Conservation (phyloP, 2,888 invertebrate species). For the Orthosia incerta region DNA sequence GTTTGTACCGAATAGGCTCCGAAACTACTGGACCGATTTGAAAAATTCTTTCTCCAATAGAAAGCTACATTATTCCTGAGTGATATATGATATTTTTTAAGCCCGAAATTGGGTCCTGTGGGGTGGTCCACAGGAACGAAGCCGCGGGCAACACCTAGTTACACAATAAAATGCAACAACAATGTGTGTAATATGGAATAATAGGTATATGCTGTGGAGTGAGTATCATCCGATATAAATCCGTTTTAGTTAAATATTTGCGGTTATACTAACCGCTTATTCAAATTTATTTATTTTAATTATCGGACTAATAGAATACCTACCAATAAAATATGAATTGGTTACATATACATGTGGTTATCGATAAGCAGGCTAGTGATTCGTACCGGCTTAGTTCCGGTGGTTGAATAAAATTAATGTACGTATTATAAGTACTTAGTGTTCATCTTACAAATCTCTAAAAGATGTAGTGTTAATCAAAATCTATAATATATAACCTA, state of each 20-base stretch:
- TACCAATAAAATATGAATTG: conserved; percentile 2
- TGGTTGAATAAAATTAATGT: not conserved
- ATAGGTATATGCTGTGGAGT: no score
- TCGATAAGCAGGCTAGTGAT: not conserved
- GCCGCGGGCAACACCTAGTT: no score
- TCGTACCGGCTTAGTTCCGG: not conserved
- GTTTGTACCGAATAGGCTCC: no score
- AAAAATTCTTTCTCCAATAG: no score
- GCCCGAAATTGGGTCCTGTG: no score
- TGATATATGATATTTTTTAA: no score
- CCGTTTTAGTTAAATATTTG: conserved; percentile 24
- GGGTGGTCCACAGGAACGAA: no score
- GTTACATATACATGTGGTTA: not conserved
- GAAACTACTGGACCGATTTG: no score
- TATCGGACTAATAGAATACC: conserved; percentile 1
- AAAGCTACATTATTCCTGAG: no score
- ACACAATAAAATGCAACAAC: no score
- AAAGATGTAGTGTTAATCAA: not conserved
- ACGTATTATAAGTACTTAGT: not conserved
- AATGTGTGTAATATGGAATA: no score
- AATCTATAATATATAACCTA: not conserved
- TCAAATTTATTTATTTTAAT: conserved; percentile 9
- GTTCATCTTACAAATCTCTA: not conserved
- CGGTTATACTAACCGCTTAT: conserved; percentile 20
- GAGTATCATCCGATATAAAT: not conserved